Percentiles rank a stretch among this genome's conserved stretches.
Conservation (phyloP, 1,140 invertebrate genomes). For the Drosophila pectinifera region DNA sequence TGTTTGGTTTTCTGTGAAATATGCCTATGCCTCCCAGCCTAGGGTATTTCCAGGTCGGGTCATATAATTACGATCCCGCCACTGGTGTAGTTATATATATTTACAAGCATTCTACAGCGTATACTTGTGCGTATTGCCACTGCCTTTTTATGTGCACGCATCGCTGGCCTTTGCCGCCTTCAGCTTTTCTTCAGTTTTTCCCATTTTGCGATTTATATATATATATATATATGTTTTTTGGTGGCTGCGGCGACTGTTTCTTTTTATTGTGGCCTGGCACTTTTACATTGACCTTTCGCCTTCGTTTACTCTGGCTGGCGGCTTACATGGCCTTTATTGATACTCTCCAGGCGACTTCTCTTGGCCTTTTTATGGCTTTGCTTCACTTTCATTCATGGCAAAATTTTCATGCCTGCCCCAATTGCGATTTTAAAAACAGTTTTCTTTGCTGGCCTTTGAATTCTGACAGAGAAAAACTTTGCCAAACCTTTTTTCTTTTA, state of each 20-base stretch:
- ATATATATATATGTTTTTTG: constrained; percentile 3
- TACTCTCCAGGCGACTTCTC: constrained; percentile 57
- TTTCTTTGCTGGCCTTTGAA: constrained; percentile 46
- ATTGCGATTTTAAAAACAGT: constrained; percentile 58
- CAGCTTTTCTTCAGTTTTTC: constrained; percentile 31
- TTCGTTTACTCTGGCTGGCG: constrained; percentile 45
- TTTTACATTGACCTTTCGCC: constrained; percentile 67
- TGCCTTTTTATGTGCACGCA: constrained; percentile 57
- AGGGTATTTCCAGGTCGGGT: not conserved
- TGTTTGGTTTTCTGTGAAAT: no score
- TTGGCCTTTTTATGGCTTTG: constrained; percentile 50
- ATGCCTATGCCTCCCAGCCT: not conserved
- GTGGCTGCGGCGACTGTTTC: constrained; percentile 41
- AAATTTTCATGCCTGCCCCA: constrained; percentile 37
- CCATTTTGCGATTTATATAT: constrained; percentile 12
- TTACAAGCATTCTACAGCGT: constrained; percentile 35
- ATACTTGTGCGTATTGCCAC: constrained; percentile 27
- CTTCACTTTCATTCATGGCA: constrained; percentile 34
- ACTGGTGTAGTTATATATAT: constrained; percentile 35
- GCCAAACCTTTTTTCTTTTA: constrained; percentile 10
- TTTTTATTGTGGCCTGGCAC: constrained; percentile 40
- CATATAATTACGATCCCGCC: not conserved
- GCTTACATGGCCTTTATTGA: constrained; percentile 78
- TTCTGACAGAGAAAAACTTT: not conserved
- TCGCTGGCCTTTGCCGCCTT: constrained; percentile 50